Percentiles rank a stretch among this genome's conserved stretches.
Evolutionary conservation across 2,113 vertebrate genomes (phyloP).

Genomic region (Balaenoptera acutorostrata): DNA sequence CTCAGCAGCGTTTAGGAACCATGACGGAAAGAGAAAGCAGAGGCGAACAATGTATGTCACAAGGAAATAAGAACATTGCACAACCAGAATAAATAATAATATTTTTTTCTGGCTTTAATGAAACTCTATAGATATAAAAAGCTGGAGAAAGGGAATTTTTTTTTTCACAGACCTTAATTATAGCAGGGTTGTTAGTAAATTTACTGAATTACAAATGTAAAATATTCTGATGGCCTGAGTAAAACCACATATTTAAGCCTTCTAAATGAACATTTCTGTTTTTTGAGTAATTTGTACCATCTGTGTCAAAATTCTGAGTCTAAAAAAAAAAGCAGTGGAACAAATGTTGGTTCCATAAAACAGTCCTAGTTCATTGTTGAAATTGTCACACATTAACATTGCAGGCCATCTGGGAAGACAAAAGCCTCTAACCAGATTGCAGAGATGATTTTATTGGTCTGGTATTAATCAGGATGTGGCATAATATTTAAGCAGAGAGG

Average conservation of each 20-base stretch:
- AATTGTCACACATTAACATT: constrained; percentile 91
- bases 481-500: constrained; percentile 86
- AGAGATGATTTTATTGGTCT: constrained; percentile 88
- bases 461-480: constrained; percentile 88
- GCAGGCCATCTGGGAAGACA: constrained; percentile 90
- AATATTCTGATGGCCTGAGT: constrained; percentile 85
- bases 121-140: constrained; percentile 79
- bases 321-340: constrained; percentile 87
- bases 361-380: constrained; percentile 90
- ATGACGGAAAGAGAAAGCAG: constrained; percentile 65
- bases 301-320: constrained; percentile 90
- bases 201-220: constrained; percentile 86
- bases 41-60: constrained; percentile 74
- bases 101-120: constrained; percentile 76
- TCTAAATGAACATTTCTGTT: constrained; percentile 89
- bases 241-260: constrained; percentile 90
- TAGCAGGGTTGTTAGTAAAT: constrained; percentile 85
- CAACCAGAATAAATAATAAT: constrained; percentile 83
- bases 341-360: constrained; percentile 91
- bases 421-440: constrained; percentile 88
- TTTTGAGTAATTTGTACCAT: constrained; percentile 91
- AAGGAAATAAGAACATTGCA: constrained; percentile 78
- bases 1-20: constrained; percentile 67
- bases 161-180: constrained; percentile 84
- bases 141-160: constrained; percentile 76